Conservation (phyloP, 2,113 vertebrate genomes). For the Gobio gobio region DNA sequence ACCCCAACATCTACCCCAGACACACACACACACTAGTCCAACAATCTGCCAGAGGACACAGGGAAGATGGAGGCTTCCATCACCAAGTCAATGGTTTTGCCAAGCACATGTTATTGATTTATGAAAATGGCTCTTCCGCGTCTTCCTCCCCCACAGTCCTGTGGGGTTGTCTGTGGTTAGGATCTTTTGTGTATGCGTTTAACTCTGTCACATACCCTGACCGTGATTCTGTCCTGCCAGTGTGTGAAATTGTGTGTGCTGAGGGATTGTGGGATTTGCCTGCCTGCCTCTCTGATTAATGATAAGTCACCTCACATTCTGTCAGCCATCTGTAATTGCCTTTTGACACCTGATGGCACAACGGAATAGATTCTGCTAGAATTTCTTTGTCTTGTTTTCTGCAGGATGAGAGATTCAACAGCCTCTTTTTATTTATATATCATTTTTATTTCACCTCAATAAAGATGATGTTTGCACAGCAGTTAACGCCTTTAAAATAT, state of each 20-base stretch:
- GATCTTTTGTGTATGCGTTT: slow-evolving; percentile 53
- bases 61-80: slow-evolving; percentile 34
- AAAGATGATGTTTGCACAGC: slow-evolving; percentile 6
- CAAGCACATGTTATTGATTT: slow-evolving; percentile 67
- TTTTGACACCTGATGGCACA: slow-evolving; percentile 50
- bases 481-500: background rate
- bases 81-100: slow-evolving; percentile 38
- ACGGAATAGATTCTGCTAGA: slow-evolving; percentile 19
- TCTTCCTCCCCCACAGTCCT: slow-evolving; percentile 46
- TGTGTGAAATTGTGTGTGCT: slow-evolving; percentile 58
- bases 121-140: slow-evolving; percentile 63
- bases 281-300: slow-evolving; percentile 56
- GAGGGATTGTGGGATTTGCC: slow-evolving; percentile 53
- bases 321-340: slow-evolving; percentile 53
- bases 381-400: slow-evolving; percentile 1
- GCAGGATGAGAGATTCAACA: background rate
- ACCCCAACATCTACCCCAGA: background rate
- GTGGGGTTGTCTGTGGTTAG: slow-evolving; percentile 57
- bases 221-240: slow-evolving; percentile 46
- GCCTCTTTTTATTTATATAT: background rate
- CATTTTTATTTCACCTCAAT: background rate
- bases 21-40: slow-evolving; percentile 9
- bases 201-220: slow-evolving; percentile 59
- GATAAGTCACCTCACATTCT: slow-evolving; percentile 49
- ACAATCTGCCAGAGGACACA: slow-evolving; percentile 50